Evolutionary conservation across 1,140 invertebrate genomes (phyloP), one percentile per base, ranked within the genome.

Genomic region (Phortica variegata): DNA sequence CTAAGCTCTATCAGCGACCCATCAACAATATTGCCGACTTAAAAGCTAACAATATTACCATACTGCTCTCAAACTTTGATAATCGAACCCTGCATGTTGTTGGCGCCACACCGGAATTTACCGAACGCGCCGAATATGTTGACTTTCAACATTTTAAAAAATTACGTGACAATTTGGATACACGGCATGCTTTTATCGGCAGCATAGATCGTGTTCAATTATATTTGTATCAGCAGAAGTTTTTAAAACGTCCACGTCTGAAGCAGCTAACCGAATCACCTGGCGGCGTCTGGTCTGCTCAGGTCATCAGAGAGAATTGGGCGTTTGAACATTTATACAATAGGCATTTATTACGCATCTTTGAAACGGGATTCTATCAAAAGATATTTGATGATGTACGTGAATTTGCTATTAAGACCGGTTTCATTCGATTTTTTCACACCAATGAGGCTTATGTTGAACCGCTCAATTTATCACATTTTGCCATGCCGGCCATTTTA

Each of bases 241-340:
- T 57, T 19, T 13, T 58, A 8, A 32, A 49, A 3, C 50, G 55
- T 2, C 54, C 40, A 2, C 20, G 43, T 3, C 56, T 57, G 54
- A 47, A 57, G 13, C 56, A 57, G 49, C 21, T 57, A 8, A 2
- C 23, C n/a, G n/a, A 58, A 3, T 34, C 55, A 0, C 37, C 57
- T 12, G 55, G 55, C 7, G 17, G 47, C 38, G 52, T 54, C 48
- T 57, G 55, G 55, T 54, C 55, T 13, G 55, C 52, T 16, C 55
- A 57, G 55, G 55, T 57, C 0, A 47, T 57, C 13, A 37, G 29
- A 18, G 54, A 58, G 31, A 57, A 57, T n/a, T 57, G 55, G 55
- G 23, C 41, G 0, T 19, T 57, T 16, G 55, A 57, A 19, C 17
- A 23, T 0, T n/a, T 21, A 5, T 57, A 57, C 18, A 57, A 57